Evolutionary conservation across 2,888 invertebrate species (phyloP).

Genomic region (Drosophila acutilabella): DNA sequence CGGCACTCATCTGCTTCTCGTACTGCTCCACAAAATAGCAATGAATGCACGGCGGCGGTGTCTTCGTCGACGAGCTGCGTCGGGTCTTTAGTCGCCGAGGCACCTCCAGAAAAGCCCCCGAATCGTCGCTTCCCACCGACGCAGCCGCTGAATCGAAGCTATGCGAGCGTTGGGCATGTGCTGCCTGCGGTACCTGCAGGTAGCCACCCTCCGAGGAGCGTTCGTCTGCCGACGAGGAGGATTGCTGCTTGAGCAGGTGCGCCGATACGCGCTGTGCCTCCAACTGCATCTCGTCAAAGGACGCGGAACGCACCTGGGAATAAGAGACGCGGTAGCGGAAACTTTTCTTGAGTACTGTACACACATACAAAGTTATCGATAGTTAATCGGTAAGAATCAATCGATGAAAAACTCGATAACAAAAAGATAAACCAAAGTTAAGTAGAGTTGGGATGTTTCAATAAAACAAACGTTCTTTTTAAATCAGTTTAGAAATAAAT

Average conservation of each 20-base stretch:
- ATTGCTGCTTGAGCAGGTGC: conserved; percentile 81
- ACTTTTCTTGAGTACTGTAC: background rate
- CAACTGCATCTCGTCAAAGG: conserved; percentile 95
- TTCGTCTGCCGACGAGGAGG: conserved; percentile 84
- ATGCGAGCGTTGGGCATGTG: conserved; percentile 89
- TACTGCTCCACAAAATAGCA: conserved; percentile 92
- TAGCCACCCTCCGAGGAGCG: conserved; percentile 84
- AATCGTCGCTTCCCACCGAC: conserved; percentile 88
- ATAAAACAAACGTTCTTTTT: too few relatives aligned
- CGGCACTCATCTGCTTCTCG: conserved; percentile 86
- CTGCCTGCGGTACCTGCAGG: conserved; percentile 89
- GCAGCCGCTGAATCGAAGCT: conserved; percentile 92
- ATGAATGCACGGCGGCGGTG: conserved; percentile 90
- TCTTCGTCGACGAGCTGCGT: conserved; percentile 88
- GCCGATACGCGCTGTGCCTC: conserved; percentile 88
- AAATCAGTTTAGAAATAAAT: too few relatives aligned
- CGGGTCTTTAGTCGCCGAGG: conserved; percentile 88
- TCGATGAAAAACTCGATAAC: too few relatives aligned
- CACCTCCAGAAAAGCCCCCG: conserved; percentile 87
- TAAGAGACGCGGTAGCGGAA: conserved; percentile 5
- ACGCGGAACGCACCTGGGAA: conserved; percentile 91
- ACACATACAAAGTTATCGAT: background rate
- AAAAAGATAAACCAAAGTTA: too few relatives aligned
- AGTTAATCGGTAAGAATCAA: too few relatives aligned
- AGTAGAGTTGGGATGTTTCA: too few relatives aligned